phyloP scores from a whole-genome alignment of 2,113 vertebrate genomes.

The Melierax canorus region DNA sequence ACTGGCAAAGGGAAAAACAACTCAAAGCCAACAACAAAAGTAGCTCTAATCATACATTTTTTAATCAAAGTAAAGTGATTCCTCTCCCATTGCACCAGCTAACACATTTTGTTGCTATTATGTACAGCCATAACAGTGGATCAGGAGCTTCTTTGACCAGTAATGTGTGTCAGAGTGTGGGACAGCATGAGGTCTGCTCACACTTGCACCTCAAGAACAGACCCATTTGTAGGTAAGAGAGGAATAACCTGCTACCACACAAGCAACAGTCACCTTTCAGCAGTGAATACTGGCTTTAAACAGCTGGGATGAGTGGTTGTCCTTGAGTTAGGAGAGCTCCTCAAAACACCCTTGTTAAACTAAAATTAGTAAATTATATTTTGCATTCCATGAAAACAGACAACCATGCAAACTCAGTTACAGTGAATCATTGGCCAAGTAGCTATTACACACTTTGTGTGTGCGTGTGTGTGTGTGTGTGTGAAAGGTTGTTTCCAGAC shows the following conservation, averaged over 20 bases:
- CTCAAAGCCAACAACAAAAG: background rate
- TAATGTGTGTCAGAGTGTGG: background rate
- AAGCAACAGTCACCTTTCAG: background rate
- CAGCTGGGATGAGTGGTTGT: background rate
- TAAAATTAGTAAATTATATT: background rate
- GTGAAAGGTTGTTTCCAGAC: background rate
- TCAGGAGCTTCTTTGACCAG: background rate
- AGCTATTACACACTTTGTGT: rapidly evolving
- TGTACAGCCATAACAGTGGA: background rate
- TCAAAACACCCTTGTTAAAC: background rate
- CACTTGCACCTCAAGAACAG: background rate
- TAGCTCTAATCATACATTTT: background rate
- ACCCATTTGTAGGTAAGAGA: background rate
- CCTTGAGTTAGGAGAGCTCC: background rate
- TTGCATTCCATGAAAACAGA: background rate
- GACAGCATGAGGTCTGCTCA: background rate
- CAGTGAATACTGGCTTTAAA: background rate
- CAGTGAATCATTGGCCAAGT: background rate
- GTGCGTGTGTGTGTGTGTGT: too few species aligned
- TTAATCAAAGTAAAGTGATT: background rate
- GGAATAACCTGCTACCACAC: background rate
- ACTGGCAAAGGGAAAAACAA: background rate
- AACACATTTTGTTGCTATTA: background rate
- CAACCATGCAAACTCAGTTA: background rate
- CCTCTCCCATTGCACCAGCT: background rate